A percentile compares a stretch with the other conserved stretches of the same genome.
These are phyloP conservation scores for Nannobrachium achirus DNA, from an alignment of 2,113 vertebrate species.

Conservation along the genomic window DNA sequence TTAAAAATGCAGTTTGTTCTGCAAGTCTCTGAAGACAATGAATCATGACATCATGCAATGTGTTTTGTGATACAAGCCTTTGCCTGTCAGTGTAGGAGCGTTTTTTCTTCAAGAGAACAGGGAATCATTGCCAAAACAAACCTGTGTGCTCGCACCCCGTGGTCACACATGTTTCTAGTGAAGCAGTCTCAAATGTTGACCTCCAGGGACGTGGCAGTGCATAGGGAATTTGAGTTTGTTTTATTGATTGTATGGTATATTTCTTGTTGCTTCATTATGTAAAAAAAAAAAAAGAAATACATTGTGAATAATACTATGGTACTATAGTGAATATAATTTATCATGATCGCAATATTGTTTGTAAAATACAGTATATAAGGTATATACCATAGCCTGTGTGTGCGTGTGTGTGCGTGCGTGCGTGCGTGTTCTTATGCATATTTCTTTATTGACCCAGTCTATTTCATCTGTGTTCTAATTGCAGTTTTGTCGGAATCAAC, in stretches of 20 bases:
- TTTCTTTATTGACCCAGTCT: constrained; percentile 8
- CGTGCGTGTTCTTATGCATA: background rate
- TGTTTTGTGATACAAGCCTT: constrained; percentile 71
- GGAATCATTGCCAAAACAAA: constrained; percentile 64
- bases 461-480: constrained; percentile 41
- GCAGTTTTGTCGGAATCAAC: constrained; percentile 92
- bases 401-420: no score
- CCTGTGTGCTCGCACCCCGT: constrained; percentile 37
- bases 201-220: constrained; percentile 39
- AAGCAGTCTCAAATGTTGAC: constrained; percentile 55
- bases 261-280: no score
- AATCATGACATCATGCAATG: constrained; percentile 68
- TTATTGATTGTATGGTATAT: no score
- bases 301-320: no score
- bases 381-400: no score
- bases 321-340: no score
- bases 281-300: no score
- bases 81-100: constrained; percentile 60
- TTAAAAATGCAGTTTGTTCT: constrained; percentile 68
- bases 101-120: constrained; percentile 47
- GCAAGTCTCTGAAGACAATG: constrained; percentile 70
- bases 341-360: no score
- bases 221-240: constrained; percentile 22
- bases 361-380: no score
- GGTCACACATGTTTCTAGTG: constrained; percentile 28